Conservation (phyloP, 2,888 invertebrate genomes). For the Drosophila emarginata region DNA sequence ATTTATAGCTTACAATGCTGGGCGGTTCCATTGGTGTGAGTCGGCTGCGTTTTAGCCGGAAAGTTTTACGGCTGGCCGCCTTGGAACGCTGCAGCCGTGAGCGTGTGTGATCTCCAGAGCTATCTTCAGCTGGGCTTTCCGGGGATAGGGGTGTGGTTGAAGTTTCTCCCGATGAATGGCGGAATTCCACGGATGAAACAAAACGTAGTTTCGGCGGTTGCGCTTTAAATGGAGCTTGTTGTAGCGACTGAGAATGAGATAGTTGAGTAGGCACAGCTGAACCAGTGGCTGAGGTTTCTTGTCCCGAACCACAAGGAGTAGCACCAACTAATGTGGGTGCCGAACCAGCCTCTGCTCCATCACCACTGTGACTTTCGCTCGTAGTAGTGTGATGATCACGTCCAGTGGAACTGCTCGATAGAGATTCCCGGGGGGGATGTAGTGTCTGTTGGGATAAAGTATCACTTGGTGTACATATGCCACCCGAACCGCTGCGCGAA, state of each 20-base stretch:
- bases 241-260: slow-evolving; percentile 82
- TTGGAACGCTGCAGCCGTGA: slow-evolving; percentile 93
- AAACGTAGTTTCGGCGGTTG: slow-evolving; percentile 89
- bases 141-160: slow-evolving; percentile 90
- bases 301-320: slow-evolving; percentile 63
- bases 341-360: slow-evolving; percentile 68
- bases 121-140: slow-evolving; percentile 87
- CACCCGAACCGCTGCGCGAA: slow-evolving; percentile 82
- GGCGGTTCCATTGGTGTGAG: slow-evolving; percentile 88
- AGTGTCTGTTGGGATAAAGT: slow-evolving; percentile 83
- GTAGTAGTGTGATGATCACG: slow-evolving; percentile 81
- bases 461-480: slow-evolving; percentile 82
- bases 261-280: slow-evolving; percentile 82
- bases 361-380: slow-evolving; percentile 82
- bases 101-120: slow-evolving; percentile 85
- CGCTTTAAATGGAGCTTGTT: slow-evolving; percentile 81
- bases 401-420: slow-evolving; percentile 86
- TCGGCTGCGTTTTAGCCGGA: slow-evolving; percentile 89
- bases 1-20: slow-evolving; percentile 60
- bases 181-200: slow-evolving; percentile 91
- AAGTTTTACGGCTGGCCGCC: slow-evolving; percentile 96
- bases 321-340: slow-evolving; percentile 76
- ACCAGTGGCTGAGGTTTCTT: slow-evolving; percentile 61
- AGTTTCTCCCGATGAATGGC: slow-evolving; percentile 91
- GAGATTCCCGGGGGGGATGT: slow-evolving; percentile 84